Evolutionary conservation across 2,888 invertebrate genomes (phyloP), one percentile per base, ranked within the genome.

Genomic region (Apocheima hispidaria): DNA sequence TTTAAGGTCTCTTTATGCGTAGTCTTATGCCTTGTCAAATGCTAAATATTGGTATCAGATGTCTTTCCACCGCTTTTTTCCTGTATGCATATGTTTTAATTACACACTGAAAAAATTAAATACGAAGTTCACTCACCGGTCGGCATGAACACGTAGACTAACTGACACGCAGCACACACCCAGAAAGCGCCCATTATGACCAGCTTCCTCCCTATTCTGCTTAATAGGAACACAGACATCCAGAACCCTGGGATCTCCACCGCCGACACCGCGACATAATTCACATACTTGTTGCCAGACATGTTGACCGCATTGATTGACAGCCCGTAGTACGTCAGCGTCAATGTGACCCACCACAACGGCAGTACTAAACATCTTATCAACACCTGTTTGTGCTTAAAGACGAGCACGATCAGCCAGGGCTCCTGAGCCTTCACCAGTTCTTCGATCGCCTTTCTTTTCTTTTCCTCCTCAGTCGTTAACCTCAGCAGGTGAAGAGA

Each of bases 161-260:
- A 60, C 56, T 78, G 76, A 52, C 78, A 78, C 10, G 63, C 71
- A 3, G 74, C 95, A 63, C 94, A 94, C 4, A 94, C 56, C 30
- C 94, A 68, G 79, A 94, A 94, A 0, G 93, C 90, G 0, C 81
- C 85, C 64, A 88, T 92, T 4, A 95, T 79, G 0, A 94, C 93
- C 36, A 88, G 84, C 63, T 93, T 92, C 56, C 94, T 82, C 6
- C 95, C 95, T 10, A 93, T 75, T 53, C 82, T 84, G 70, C 94
- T 93, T 71, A 95, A 90, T 21, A 94, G 79, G 12, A 94, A 73
- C 57, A 93, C 93, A 1, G 94, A 94, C 46, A 93, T 65, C 60
- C 94, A 80, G 72, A 94, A 95, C 94, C 95, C 96, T 0, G 96
- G 96, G 54, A 96, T 94, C 79, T 96, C 96, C 4, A 95, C 93